Evolutionary conservation across 2,113 vertebrate species (phyloP).

Genomic region (Orientallactaga bullata): DNA sequence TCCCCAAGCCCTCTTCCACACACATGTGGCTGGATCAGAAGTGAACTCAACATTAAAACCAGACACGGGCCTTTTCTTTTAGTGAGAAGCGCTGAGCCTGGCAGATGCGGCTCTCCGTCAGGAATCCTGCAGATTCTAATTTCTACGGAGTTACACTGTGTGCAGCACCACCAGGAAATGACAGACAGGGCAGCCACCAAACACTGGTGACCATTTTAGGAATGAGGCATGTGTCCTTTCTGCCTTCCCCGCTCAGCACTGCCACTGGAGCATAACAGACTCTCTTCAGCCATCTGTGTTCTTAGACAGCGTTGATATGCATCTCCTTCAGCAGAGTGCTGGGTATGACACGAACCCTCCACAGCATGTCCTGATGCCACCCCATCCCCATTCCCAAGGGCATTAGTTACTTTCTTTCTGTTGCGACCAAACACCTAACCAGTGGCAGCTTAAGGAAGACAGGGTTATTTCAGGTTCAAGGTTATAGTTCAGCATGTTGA

Average conservation of each 20-base stretch:
- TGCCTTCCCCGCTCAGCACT: fast-evolving
- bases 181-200: fast-evolving
- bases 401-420: too few species aligned
- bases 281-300: too few species aligned
- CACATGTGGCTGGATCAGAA: neutral
- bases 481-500: too few species aligned
- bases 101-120: fast-evolving
- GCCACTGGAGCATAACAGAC: fast-evolving
- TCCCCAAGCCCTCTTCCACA: neutral
- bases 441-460: too few species aligned
- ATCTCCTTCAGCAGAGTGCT: neutral
- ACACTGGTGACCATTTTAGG: fast-evolving
- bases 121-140: fast-evolving
- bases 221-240: fast-evolving
- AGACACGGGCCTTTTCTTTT: fast-evolving
- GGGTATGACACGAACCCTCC: neutral
- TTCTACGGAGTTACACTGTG: fast-evolving
- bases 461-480: too few species aligned
- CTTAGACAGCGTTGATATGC: neutral
- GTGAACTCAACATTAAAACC: fast-evolving
- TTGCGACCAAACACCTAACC: too few species aligned
- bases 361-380: fast-evolving
- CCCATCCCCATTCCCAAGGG: too few species aligned
- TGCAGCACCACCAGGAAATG: fast-evolving
- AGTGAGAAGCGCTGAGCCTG: fast-evolving